These are phyloP conservation scores for Diaprepes abbreviatus DNA, from an alignment of 2,888 invertebrate species.

Conservation along the genomic window DNA sequence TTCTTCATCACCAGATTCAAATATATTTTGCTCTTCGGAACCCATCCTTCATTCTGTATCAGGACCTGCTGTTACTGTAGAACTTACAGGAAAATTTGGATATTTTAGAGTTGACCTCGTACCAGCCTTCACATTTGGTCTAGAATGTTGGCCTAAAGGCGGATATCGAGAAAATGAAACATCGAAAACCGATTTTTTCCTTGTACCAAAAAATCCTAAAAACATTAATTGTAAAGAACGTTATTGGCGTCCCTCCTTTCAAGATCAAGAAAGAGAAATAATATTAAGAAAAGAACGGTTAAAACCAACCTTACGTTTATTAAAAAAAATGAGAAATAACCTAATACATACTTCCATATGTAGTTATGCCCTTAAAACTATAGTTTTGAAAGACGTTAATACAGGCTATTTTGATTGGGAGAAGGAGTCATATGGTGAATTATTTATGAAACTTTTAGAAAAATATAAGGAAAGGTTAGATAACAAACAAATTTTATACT, in stretches of 20 bases:
- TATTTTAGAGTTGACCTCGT: conserved; percentile 23
- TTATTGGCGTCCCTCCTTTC: conserved; percentile 24
- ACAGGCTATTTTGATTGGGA: neutral
- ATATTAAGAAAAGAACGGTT: neutral
- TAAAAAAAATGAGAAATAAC: conserved; percentile 11
- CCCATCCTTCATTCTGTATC: neutral
- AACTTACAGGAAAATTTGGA: conserved; percentile 1
- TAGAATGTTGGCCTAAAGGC: conserved; percentile 17
- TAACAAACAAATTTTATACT: conserved; percentile 65
- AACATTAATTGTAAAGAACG: neutral
- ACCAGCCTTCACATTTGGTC: conserved; percentile 25
- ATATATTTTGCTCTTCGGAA: neutral
- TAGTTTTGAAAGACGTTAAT: neutral
- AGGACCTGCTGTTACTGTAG: conserved; percentile 31
- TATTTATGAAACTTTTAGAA: conserved; percentile 66
- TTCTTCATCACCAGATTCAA: neutral
- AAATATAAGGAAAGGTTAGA: conserved; percentile 64
- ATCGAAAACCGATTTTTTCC: neutral
- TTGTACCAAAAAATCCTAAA: conserved; percentile 35
- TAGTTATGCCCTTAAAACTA: conserved; percentile 21
- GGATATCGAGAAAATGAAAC: neutral
- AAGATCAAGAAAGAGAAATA: conserved; percentile 13
- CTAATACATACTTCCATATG: neutral
- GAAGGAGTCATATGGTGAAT: neutral
- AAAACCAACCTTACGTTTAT: conserved; percentile 2